These are phyloP conservation scores for Eurosta solidaginis DNA, from an alignment of 1,140 invertebrate species.

Conservation along the genomic window DNA sequence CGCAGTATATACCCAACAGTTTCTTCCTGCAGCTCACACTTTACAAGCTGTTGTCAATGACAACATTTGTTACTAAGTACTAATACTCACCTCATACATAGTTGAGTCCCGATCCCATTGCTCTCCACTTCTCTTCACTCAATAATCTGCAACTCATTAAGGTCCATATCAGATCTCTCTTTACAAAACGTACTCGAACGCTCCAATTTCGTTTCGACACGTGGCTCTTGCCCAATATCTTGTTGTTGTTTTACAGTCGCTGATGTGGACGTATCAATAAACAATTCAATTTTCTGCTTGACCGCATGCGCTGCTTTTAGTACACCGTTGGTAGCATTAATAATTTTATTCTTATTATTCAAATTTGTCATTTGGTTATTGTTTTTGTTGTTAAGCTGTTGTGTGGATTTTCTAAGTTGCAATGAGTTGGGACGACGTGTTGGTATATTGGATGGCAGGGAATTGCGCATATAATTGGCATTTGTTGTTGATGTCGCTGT, in stretches of 20 bases:
- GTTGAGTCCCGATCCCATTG: not conserved
- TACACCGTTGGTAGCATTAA: slow-evolving; percentile 34
- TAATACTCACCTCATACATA: not conserved
- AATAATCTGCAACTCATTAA: slow-evolving; percentile 55
- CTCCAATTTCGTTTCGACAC: slow-evolving; percentile 53
- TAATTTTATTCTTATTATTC: slow-evolving; percentile 33
- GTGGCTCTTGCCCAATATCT: slow-evolving; percentile 3
- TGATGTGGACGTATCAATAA: slow-evolving; percentile 44
- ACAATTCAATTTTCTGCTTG: slow-evolving; percentile 54
- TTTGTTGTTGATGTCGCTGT: slow-evolving; percentile 48
- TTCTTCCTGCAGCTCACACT: too few relatives aligned
- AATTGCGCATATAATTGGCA: slow-evolving; percentile 50
- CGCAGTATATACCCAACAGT: too few relatives aligned
- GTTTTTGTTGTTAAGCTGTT: slow-evolving; percentile 33
- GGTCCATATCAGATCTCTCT: slow-evolving; percentile 50
- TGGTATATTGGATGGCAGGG: slow-evolving; percentile 53
- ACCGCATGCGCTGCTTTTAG: slow-evolving; percentile 46
- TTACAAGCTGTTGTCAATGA: too few relatives aligned
- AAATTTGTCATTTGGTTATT: slow-evolving; percentile 29
- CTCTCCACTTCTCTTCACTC: slow-evolving; percentile 41
- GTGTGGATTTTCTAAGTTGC: slow-evolving; percentile 52
- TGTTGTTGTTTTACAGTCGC: not conserved
- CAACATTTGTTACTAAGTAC: not conserved
- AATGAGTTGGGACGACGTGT: slow-evolving; percentile 54
- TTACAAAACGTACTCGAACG: slow-evolving; percentile 59